Base-by-base conservation (phyloP, 2,113 vertebrate genomes). In the Oophaga pumilio region DNA sequence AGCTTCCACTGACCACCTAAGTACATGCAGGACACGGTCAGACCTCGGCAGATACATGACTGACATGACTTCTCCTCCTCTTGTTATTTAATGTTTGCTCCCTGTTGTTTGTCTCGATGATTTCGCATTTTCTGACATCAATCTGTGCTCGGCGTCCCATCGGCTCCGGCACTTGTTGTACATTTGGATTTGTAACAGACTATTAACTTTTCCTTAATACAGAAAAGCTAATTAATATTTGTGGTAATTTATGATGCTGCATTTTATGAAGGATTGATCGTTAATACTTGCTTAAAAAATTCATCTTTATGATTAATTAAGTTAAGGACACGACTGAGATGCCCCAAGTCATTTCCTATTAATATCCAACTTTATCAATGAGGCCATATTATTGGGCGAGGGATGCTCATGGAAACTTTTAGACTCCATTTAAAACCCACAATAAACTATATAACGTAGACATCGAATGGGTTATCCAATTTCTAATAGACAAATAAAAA, bases 141-240 rank as follows among this genome's bases (percentile, higher is more conserved):
- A 22, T 74, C 53, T 15, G 18, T 22, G 18, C 12, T 49, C 0
- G 43, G 74, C 57, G 13, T 66, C 59, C 17, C 59, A 77, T 86
- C 22, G 84, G 73, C 43, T 52, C 50, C 33, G 13, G 15, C 57
- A 64, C 33, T 26, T 77, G 33, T 86, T n/a, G 12, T 66, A 53
- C 60, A 86, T 64, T 83, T 77, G 74, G 57, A 18, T 68, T 56
- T 53, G 74, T 86, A 66, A 86, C 84, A 86, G 69, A n/a, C 74
- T 24, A 86, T 86, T 86, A 86, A 78, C 74, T 77, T 78, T 28
- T 86, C 24, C 69, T 60, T 28, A 86, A 78, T 77, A 86, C 73
- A 77, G 43, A 77, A 59, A 85, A 20, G 59, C 43, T 86, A 77
- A 86, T 86, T 77, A 78, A 86, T 62, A 86, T 86, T 49, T 77